Conservation (phyloP, 2,797 vertebrate species). For the Falco biarmicus region DNA sequence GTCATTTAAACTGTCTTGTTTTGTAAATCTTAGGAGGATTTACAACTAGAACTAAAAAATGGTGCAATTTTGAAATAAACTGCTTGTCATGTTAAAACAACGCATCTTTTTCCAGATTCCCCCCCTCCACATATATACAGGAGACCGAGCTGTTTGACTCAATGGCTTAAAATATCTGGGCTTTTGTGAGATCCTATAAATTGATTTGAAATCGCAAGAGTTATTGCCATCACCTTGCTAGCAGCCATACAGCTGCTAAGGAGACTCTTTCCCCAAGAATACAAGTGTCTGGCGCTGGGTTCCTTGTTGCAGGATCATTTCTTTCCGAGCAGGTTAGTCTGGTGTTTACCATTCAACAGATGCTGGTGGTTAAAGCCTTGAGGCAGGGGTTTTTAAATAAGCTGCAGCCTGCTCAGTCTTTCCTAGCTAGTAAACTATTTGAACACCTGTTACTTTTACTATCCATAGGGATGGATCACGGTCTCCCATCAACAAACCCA, state of each 20-base stretch:
- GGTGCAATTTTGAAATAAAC: background rate
- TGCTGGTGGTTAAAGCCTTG: background rate
- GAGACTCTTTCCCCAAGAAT: background rate
- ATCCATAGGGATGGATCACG: rapidly evolving
- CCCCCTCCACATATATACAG: background rate
- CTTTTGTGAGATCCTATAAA: background rate
- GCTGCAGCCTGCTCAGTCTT: background rate
- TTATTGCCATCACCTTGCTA: background rate
- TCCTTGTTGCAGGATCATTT: background rate
- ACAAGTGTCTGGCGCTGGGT: background rate
- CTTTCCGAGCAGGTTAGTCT: background rate
- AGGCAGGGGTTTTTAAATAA: background rate
- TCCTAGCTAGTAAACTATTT: background rate
- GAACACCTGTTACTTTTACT: background rate
- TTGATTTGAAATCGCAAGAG: background rate
- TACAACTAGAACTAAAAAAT: conserved; percentile 3
- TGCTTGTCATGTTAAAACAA: background rate
- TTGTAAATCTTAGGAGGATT: background rate
- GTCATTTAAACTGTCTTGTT: conserved; percentile 28
- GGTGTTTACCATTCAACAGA: background rate
- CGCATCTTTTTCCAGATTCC: background rate
- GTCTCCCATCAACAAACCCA: background rate
- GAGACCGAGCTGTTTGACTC: background rate
- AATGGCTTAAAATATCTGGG: background rate
- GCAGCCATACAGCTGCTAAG: background rate